Evolutionary conservation across 2,888 invertebrate genomes (phyloP).

Genomic region (Cistogaster globosa): DNA sequence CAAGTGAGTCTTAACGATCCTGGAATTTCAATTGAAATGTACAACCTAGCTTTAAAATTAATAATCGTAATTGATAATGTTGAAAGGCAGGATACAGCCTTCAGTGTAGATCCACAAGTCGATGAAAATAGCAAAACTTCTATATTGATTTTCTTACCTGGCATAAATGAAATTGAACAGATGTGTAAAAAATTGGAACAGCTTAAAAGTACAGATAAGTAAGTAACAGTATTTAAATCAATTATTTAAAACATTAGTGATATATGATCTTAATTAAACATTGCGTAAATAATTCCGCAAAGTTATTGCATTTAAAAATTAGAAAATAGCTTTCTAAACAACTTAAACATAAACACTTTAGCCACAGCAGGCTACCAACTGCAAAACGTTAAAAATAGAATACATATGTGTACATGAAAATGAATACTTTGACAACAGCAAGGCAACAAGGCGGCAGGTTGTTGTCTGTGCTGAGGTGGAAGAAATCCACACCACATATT

Average conservation of each 20-base stretch:
- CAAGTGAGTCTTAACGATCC: constrained; percentile 84
- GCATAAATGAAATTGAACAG: constrained; percentile 92
- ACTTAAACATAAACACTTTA: too few relatives aligned
- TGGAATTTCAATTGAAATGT: constrained; percentile 85
- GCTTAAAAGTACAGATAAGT: constrained; percentile 72
- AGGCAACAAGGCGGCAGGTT: too few relatives aligned
- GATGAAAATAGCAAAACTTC: constrained; percentile 82
- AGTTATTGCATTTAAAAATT: too few relatives aligned
- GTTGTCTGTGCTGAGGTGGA: too few relatives aligned
- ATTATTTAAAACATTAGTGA: neutral
- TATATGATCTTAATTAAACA: too few relatives aligned
- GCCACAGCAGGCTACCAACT: too few relatives aligned
- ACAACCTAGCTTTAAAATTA: constrained; percentile 86
- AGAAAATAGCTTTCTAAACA: too few relatives aligned
- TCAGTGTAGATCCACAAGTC: constrained; percentile 84
- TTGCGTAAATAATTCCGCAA: too few relatives aligned
- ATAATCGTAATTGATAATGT: constrained; percentile 85
- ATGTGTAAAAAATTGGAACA: constrained; percentile 84
- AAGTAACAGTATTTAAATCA: constrained; percentile 29
- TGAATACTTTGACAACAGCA: too few relatives aligned
- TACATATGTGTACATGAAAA: too few relatives aligned
- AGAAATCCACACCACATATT: too few relatives aligned
- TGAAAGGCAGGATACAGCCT: constrained; percentile 76
- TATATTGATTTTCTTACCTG: constrained; percentile 95
- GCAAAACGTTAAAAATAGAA: too few relatives aligned